These are phyloP conservation scores for Melanotaenia maccullochi DNA, from an alignment of 2,797 vertebrate genomes.

Conservation along the genomic window DNA sequence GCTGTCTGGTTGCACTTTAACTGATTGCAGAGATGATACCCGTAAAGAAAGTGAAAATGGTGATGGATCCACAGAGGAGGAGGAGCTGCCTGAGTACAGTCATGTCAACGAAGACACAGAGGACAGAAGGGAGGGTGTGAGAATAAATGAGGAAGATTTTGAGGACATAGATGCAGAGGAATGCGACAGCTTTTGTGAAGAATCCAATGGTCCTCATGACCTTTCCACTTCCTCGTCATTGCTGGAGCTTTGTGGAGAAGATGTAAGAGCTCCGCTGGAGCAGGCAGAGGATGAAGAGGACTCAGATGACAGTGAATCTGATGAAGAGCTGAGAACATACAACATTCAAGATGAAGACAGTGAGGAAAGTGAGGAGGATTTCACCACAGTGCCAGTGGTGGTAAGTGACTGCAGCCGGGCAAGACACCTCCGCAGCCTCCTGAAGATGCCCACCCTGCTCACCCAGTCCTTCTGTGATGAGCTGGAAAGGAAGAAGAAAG, in stretches of 20 bases:
- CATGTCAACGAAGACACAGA: slow-evolving; percentile 52
- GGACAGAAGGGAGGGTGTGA: slow-evolving; percentile 47
- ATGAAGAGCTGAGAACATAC: slow-evolving; percentile 94
- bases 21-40: slow-evolving; percentile 69
- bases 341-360: slow-evolving; percentile 94
- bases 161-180: slow-evolving; percentile 78
- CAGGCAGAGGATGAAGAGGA: slow-evolving; percentile 89
- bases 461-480: slow-evolving; percentile 88
- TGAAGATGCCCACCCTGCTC: slow-evolving; percentile 91
- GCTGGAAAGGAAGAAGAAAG: slow-evolving; percentile 94
- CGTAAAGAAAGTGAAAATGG: slow-evolving; percentile 87
- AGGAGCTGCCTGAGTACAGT: slow-evolving; percentile 87
- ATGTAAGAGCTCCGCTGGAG: slow-evolving; percentile 80
- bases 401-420: slow-evolving; percentile 90
- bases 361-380: slow-evolving; percentile 89
- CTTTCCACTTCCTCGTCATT: slow-evolving; percentile 76
- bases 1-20: slow-evolving; percentile 71
- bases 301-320: slow-evolving; percentile 94
- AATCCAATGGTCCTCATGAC: slow-evolving; percentile 59
- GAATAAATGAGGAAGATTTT: slow-evolving; percentile 74
- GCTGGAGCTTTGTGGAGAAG: slow-evolving; percentile 75
- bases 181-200: slow-evolving; percentile 70
- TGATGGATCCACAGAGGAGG: slow-evolving; percentile 87
- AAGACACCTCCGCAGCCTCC: slow-evolving; percentile 90
- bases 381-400: slow-evolving; percentile 87